phyloP scores from a whole-genome alignment of 2,888 invertebrate species.

The Phasia obesa region DNA sequence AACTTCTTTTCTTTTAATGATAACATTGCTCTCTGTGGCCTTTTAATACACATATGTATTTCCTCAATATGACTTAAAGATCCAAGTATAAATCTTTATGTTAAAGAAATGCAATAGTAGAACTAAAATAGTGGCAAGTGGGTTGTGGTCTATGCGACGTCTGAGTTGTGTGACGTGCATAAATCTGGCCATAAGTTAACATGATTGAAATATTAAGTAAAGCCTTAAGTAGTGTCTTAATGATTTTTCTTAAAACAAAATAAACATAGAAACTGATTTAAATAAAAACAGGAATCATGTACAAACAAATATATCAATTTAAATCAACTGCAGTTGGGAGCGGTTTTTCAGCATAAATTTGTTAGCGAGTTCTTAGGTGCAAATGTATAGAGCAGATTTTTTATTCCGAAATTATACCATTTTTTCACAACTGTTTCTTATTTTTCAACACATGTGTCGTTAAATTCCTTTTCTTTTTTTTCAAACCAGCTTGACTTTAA shows the following conservation, averaged over 20 bases:
- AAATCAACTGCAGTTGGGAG: slow-evolving; percentile 28
- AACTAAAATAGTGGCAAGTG: neutral
- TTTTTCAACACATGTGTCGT: slow-evolving; percentile 47
- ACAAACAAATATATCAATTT: slow-evolving; percentile 3
- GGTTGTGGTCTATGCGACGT: neutral
- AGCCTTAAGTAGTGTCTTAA: slow-evolving; percentile 40
- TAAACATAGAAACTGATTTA: slow-evolving; percentile 62
- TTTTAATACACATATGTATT: slow-evolving; percentile 37
- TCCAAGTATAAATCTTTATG: slow-evolving; percentile 50
- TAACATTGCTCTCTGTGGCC: slow-evolving; percentile 60
- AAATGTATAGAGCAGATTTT: neutral
- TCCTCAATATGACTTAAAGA: slow-evolving; percentile 49
- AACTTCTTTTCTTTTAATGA: slow-evolving; percentile 60
- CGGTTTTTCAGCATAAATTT: neutral
- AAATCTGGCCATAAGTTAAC: slow-evolving; percentile 43
- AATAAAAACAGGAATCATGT: slow-evolving; percentile 55
- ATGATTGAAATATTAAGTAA: slow-evolving; percentile 25
- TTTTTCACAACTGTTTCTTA: slow-evolving; percentile 24
- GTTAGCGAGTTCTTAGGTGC: neutral
- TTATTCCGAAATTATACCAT: neutral
- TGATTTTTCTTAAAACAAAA: slow-evolving; percentile 48
- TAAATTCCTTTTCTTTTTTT: slow-evolving; percentile 22
- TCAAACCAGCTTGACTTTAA: neutral
- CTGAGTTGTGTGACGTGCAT: slow-evolving; percentile 17
- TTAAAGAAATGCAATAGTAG: slow-evolving; percentile 1